Evolutionary conservation across 1,140 invertebrate genomes (phyloP).

Genomic region (Heliothis subflexa): DNA sequence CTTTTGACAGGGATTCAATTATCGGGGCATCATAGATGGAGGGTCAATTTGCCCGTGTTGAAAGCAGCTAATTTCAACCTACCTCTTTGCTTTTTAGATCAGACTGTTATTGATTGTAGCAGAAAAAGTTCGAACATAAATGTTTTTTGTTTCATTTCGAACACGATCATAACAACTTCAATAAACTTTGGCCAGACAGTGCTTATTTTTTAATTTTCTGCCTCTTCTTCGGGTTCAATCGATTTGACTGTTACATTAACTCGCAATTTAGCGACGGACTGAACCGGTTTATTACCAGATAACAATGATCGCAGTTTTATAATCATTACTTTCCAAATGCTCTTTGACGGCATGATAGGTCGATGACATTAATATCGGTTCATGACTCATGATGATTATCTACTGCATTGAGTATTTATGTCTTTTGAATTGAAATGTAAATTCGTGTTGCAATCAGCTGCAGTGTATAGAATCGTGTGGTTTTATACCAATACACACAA

Average conservation of each 20-base stretch:
- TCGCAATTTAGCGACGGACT: neutral
- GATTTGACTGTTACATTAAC: neutral
- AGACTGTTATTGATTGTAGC: neutral
- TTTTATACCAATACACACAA: too few relatives aligned
- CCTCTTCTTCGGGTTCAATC: neutral
- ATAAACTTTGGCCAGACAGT: constrained; percentile 11
- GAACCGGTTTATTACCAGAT: neutral
- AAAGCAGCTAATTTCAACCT: constrained; percentile 29
- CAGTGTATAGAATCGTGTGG: too few relatives aligned
- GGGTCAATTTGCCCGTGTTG: constrained; percentile 26
- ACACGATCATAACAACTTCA: constrained; percentile 18
- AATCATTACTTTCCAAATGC: neutral
- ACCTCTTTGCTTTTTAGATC: neutral
- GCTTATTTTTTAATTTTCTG: neutral
- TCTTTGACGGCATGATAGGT: neutral
- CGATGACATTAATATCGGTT: neutral
- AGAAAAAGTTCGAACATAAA: neutral
- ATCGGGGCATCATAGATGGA: constrained; percentile 27
- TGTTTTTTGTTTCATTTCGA: neutral
- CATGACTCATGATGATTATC: neutral
- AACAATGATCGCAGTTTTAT: neutral
- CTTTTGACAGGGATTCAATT: constrained; percentile 27
- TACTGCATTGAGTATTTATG: neutral
- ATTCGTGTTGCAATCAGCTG: too few relatives aligned
- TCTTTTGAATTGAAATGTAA: too few relatives aligned